Conservation (phyloP, 2,888 invertebrate species). For the Perithous albicinctus region DNA sequence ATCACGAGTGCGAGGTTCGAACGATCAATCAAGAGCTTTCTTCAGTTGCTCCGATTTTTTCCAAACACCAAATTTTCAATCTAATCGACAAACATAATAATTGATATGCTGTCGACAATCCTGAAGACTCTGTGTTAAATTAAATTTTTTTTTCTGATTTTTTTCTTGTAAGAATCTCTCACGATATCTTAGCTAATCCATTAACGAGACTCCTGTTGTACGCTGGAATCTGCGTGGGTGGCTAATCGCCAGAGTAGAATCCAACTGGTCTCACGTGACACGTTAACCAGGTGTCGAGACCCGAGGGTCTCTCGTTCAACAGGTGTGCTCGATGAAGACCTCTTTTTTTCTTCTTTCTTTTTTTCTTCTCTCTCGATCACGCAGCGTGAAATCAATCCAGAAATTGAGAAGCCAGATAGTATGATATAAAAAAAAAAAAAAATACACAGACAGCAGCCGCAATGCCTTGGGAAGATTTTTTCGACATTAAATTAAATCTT, state of each 20-base stretch:
- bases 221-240: slow-evolving; percentile 40
- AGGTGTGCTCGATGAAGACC: slow-evolving; percentile 43
- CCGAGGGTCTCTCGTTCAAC: slow-evolving; percentile 58
- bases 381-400: slow-evolving; percentile 40
- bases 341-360: slow-evolving; percentile 19
- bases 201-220: slow-evolving; percentile 4
- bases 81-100: not conserved
- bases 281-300: slow-evolving; percentile 52
- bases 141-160: too few species aligned
- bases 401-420: slow-evolving; percentile 6
- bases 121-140: not conserved
- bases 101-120: not conserved
- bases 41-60: not conserved
- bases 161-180: not conserved
- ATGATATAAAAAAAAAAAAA: slow-evolving; percentile 13
- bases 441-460: not conserved
- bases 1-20: not conserved
- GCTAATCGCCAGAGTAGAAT: slow-evolving; percentile 26
- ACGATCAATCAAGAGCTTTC: not conserved
- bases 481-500: not conserved
- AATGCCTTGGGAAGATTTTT: not conserved
- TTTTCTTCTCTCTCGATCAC: not conserved
- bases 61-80: not conserved
- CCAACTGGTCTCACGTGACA: slow-evolving; percentile 41
- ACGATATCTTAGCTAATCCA: not conserved